phyloP scores from a whole-genome alignment of 2,113 vertebrate genomes.

The Rostratula benghalensis region DNA sequence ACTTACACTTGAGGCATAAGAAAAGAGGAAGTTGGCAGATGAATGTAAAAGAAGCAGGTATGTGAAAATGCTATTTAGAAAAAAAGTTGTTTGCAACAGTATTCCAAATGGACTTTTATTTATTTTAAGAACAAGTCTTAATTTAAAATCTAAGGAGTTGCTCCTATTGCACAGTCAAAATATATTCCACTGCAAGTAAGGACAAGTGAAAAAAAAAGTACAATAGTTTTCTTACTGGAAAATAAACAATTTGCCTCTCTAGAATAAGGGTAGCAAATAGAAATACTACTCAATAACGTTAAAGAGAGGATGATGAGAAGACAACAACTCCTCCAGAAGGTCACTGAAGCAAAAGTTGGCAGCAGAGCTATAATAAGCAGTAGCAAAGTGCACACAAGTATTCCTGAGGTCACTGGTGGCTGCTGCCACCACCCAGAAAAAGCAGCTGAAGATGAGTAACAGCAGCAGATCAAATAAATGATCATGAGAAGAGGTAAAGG shows the following conservation, averaged over 20 bases:
- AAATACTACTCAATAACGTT: neutral
- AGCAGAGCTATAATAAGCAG: neutral
- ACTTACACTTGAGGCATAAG: neutral
- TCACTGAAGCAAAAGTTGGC: fast-evolving
- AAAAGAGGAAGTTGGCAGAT: neutral
- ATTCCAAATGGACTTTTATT: neutral
- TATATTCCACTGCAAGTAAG: neutral
- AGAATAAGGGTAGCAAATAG: neutral
- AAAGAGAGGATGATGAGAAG: neutral
- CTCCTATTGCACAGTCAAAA: neutral
- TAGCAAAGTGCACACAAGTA: neutral
- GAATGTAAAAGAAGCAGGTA: neutral
- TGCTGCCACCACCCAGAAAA: neutral
- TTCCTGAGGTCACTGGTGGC: neutral
- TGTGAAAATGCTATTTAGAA: neutral
- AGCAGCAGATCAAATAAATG: neutral
- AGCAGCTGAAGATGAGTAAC: neutral
- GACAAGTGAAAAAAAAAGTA: neutral
- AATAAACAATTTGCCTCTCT: neutral
- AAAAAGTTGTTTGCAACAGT: neutral
- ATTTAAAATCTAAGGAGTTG: neutral
- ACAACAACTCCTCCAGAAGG: neutral
- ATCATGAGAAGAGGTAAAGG: neutral
- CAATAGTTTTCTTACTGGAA: neutral
- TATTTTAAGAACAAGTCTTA: neutral